Base-by-base conservation (phyloP, 2,797 vertebrate genomes). In the Microhierax caerulescens region DNA sequence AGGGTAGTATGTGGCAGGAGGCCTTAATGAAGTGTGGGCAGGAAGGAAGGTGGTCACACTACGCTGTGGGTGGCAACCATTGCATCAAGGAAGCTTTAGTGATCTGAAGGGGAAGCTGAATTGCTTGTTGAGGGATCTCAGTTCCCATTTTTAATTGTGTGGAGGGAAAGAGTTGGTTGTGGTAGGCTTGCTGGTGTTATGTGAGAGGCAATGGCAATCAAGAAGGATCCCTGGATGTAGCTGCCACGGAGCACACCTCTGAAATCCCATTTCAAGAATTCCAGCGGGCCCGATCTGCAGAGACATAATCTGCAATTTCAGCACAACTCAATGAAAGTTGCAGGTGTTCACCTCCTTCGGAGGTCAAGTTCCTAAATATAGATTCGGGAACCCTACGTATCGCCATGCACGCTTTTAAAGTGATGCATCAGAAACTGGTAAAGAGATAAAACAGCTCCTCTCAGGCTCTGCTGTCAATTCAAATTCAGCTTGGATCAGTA, bases 401-500 rank as follows among this genome's bases (percentile, higher is more conserved):
- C 4, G 3, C 50, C 48, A 73, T 2, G 0, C 39, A 64, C 4
- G 9, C 27, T 92, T 94, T 68, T 64, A 75, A 94, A 95, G 47
- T n/a, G 28, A 75, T 72, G 60, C 24, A 54, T 88, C 57, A 91
- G 61, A 95, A 94, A 85, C 67, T 1, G 4, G 27, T 79, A 85
- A 86, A 82, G 34, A 81, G 72, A 72, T 85, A 91, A 91, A 91
- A 69, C 83, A 90, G 54, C 53, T 83, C 50, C 45, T 91, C 68
- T 72, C 67, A 61, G 48, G 45, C 53, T 89, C 63, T 77, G 78
- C 37, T 95, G 90, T 93, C 78, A 83, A 63, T 94, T 95, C 78
- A 83, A 92, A 92, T 78, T 93, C 84, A 65, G 54, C 68, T 85
- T 93, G 78, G 56, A 93, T 88, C 79, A 75, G 68, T 83, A 97